Base-by-base conservation (phyloP, 2,888 invertebrate species). In the Brassicogethes aeneus region DNA sequence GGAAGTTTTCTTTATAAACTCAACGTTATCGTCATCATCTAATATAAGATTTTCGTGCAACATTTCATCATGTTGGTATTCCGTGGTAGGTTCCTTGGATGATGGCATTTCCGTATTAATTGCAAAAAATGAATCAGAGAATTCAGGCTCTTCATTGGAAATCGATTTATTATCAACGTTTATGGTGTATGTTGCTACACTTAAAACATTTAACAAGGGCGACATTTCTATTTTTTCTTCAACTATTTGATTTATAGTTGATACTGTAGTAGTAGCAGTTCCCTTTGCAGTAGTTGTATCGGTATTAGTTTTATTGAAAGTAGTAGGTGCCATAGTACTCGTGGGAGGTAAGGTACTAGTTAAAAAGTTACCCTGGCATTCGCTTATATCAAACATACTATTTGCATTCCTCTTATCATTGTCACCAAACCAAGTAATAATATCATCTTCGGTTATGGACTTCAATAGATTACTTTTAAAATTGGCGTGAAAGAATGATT, bases 381-480 rank as follows among this genome's bases (percentile, higher is more conserved):
- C 47, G 31, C 32, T 35, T 1, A 50, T 44, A 3, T 47, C 41
- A 17, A 53, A 43, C 23, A 23, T 23, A 7, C 23, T 23, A 29
- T 30, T 16, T n/a, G 38, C 40, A 15, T 31, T 37, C 16, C 17
- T 65, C 47, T 70, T 74, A 55, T 71, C 72, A 42, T 76, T 75
- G 64, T 73, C 74, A 31, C 79, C 79, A 52, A 80, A 80, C 80
- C 80, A 80, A 2, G 79, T 80, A 17, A 79, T 77, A 14, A 79
- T 70, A 54, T 80, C 80, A 51, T 80, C 80, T 40, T 78, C 78
- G 10, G 77, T 77, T 17, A 79, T 77, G 3, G 76, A 77, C 52
- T 72, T 69, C 1, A 80, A 65, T 17, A 80, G 63, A 8, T 74
- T 74, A 47, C 79, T 79, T n/a, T 74, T 74, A 34, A 70, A 67